These are phyloP conservation scores for Atta texana DNA, from an alignment of 1,140 invertebrate species.

Conservation along the genomic window DNA sequence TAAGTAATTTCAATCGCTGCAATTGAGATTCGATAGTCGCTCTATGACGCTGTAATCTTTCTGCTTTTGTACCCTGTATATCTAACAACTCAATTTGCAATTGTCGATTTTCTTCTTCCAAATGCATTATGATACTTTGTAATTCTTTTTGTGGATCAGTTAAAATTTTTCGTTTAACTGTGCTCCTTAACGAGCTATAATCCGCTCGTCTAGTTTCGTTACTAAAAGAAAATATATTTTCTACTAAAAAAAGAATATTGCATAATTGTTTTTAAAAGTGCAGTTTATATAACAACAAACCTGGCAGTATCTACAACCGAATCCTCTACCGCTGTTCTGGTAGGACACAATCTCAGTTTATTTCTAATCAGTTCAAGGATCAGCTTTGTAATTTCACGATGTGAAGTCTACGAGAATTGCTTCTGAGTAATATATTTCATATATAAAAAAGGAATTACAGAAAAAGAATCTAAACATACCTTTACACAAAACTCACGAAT, in stretches of 20 bases:
- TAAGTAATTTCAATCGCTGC: slow-evolving; percentile 85
- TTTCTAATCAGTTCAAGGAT: slow-evolving; percentile 86
- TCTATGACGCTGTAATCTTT: slow-evolving; percentile 83
- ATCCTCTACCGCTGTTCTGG: slow-evolving; percentile 78
- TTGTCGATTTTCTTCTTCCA: slow-evolving; percentile 87
- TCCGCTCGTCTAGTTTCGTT: slow-evolving; percentile 76
- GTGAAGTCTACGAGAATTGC: slow-evolving; percentile 82
- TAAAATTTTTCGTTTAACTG: slow-evolving; percentile 80
- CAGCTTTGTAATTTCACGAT: slow-evolving; percentile 85
- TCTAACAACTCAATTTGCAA: slow-evolving; percentile 82
- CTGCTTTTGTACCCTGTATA: slow-evolving; percentile 81
- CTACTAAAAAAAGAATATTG: background rate
- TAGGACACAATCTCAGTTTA: slow-evolving; percentile 84
- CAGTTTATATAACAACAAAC: slow-evolving; percentile 64
- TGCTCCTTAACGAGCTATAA: slow-evolving; percentile 79
- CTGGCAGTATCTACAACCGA: slow-evolving; percentile 72
- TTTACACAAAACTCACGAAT: slow-evolving; percentile 92
- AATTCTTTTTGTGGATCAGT: slow-evolving; percentile 86
- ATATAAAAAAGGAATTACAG: slow-evolving; percentile 34
- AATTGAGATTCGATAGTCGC: slow-evolving; percentile 85
- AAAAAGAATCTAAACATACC: slow-evolving; percentile 76
- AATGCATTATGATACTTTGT: slow-evolving; percentile 86
- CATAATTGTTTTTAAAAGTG: slow-evolving; percentile 27
- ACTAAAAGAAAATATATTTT: slow-evolving; percentile 59
- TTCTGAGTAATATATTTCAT: slow-evolving; percentile 55